phyloP scores from a whole-genome alignment of 2,888 invertebrate species.

The Temnothorax unifasciatus region DNA sequence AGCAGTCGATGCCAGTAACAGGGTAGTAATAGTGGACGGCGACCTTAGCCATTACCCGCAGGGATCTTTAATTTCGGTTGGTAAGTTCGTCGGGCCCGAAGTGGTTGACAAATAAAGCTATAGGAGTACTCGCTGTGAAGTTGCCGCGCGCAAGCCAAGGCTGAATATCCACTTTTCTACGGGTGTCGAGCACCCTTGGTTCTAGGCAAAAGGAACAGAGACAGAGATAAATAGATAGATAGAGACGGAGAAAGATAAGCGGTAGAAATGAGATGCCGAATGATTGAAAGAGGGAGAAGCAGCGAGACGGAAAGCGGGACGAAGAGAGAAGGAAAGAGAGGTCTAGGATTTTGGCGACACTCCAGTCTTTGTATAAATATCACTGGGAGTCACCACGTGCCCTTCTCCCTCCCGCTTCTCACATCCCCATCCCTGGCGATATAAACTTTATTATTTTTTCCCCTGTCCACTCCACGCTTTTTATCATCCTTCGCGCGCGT shows the following conservation, averaged over 20 bases:
- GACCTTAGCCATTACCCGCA: slow-evolving; percentile 70
- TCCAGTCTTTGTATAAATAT: slow-evolving; percentile 85
- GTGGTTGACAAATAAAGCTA: slow-evolving; percentile 81
- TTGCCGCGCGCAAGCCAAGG: slow-evolving; percentile 72
- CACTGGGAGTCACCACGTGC: slow-evolving; percentile 80
- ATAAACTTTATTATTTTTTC: slow-evolving; percentile 60
- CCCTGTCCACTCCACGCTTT: slow-evolving; percentile 49
- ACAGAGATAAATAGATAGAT: slow-evolving; percentile 55
- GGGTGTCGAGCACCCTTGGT: slow-evolving; percentile 73
- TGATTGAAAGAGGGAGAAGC: slow-evolving; percentile 46
- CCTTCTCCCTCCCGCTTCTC: slow-evolving; percentile 56
- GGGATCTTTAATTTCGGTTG: slow-evolving; percentile 77
- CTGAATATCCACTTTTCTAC: slow-evolving; percentile 63
- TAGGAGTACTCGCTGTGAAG: slow-evolving; percentile 56
- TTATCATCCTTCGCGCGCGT: slow-evolving; percentile 34
- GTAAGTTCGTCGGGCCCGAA: slow-evolving; percentile 61
- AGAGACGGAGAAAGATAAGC: slow-evolving; percentile 56
- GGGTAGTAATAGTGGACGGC: slow-evolving; percentile 65
- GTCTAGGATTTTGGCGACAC: slow-evolving; percentile 85
- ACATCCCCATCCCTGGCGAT: slow-evolving; percentile 26
- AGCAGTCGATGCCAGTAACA: background rate
- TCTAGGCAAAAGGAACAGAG: slow-evolving; percentile 45
- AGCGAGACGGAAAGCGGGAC: slow-evolving; percentile 56
- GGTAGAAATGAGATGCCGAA: slow-evolving; percentile 30
- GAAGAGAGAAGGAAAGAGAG: slow-evolving; percentile 75